Evolutionary conservation across 2,888 invertebrate species (phyloP).

Genomic region (Aleiodes leptofemur): DNA sequence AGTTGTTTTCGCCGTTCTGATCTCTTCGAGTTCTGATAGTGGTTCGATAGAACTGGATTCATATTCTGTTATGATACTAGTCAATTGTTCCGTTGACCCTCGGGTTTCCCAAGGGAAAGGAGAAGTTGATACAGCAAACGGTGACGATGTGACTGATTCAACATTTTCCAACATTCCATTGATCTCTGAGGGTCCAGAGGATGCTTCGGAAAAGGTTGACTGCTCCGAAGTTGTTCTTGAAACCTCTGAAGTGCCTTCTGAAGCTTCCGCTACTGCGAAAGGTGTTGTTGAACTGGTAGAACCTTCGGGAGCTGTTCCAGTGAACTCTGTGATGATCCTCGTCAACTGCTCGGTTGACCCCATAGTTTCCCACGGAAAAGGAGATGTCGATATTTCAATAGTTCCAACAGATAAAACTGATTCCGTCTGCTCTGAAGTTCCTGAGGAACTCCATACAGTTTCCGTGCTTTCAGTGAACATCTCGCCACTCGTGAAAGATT

Average conservation of each 20-base stretch:
- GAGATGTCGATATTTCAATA: conserved; percentile 11
- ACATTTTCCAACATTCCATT: neutral
- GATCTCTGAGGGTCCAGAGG: neutral
- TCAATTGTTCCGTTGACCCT: conserved; percentile 5
- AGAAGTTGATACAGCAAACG: neutral
- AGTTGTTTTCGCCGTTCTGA: neutral
- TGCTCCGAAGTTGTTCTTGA: too few relatives aligned
- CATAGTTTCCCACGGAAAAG: conserved; percentile 11
- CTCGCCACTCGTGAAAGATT: too few relatives aligned
- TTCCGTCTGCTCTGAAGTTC: too few relatives aligned
- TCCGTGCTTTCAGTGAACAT: too few relatives aligned
- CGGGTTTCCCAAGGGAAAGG: neutral
- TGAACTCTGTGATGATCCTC: conserved; percentile 1
- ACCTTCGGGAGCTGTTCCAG: neutral
- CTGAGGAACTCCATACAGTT: too few relatives aligned
- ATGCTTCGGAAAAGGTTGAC: neutral
- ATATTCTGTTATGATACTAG: conserved; percentile 26
- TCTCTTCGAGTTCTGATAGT: neutral
- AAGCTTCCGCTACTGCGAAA: neutral
- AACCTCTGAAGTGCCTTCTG: neutral
- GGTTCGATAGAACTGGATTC: neutral
- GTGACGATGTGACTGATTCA: neutral
- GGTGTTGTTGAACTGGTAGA: neutral
- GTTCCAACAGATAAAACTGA: too few relatives aligned
- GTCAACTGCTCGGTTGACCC: neutral